A percentile compares a stretch with the other conserved stretches of the same genome.
These are phyloP conservation scores for Allygus modestus DNA, from an alignment of 2,888 invertebrate species.

Conservation along the genomic window DNA sequence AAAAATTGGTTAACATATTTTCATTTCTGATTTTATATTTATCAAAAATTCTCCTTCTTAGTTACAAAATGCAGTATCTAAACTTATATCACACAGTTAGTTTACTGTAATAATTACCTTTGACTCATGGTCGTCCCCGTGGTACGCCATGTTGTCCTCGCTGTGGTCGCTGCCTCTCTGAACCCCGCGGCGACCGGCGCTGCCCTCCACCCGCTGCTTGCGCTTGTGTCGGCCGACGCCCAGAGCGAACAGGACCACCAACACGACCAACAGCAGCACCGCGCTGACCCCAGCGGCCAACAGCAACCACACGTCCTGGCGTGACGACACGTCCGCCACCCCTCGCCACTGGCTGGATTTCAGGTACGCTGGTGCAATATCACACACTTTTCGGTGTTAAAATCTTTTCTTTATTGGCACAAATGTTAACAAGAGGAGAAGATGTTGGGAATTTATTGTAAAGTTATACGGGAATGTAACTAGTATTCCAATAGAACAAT, in stretches of 20 bases:
- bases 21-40: too few relatives aligned
- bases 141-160: conserved; percentile 60
- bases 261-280: conserved; percentile 78
- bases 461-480: too few relatives aligned
- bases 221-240: conserved; percentile 65
- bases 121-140: conserved; percentile 54
- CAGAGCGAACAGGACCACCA: conserved; percentile 74
- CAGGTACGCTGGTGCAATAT: conserved; percentile 80
- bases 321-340: conserved; percentile 72
- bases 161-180: conserved; percentile 62
- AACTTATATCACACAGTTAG: too few relatives aligned
- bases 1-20: too few relatives aligned
- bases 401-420: background rate
- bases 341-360: conserved; percentile 76
- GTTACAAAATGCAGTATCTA: too few relatives aligned
- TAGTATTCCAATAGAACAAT: too few relatives aligned
- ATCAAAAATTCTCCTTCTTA: too few relatives aligned
- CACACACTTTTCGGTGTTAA: conserved; percentile 12
- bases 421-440: background rate
- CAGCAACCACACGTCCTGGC: conserved; percentile 81
- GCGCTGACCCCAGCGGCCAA: conserved; percentile 80
- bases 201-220: conserved; percentile 64
- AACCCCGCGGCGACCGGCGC: conserved; percentile 65
- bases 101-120: too few relatives aligned
- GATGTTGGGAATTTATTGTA: too few relatives aligned